Percentiles rank a stretch among this genome's conserved stretches.
phyloP scores from a whole-genome alignment of 2,888 invertebrate genomes.

The Rhopalosiphum nymphaeae region DNA sequence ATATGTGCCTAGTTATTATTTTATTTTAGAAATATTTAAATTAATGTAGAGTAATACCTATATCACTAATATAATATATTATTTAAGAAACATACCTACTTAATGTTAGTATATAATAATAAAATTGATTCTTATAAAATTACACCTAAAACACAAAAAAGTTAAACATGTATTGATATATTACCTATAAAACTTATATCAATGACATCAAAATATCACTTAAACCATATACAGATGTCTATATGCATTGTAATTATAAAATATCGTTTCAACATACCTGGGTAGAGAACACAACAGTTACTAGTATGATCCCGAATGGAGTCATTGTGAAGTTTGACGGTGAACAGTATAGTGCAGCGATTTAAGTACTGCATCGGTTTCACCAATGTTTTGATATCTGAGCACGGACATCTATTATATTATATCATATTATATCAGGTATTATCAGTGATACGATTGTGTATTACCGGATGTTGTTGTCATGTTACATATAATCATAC shows the following conservation, averaged over 20 bases:
- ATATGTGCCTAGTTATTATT: background rate
- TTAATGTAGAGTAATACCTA: background rate
- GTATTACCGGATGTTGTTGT: background rate
- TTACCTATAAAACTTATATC: background rate
- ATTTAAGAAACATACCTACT: too few relatives aligned
- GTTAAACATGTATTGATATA: background rate
- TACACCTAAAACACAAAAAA: background rate
- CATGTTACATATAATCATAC: background rate
- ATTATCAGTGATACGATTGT: slow-evolving; percentile 35
- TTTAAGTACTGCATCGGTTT: slow-evolving; percentile 19
- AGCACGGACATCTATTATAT: background rate
- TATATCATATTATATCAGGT: background rate
- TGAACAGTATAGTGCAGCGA: background rate
- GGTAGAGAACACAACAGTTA: background rate
- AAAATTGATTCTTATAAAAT: background rate
- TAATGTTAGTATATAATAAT: background rate
- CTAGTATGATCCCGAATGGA: slow-evolving; percentile 1
- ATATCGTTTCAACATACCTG: background rate
- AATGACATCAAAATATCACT: background rate
- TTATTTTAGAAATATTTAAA: background rate
- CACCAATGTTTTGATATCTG: background rate
- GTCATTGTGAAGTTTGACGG: slow-evolving; percentile 27
- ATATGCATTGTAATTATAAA: background rate
- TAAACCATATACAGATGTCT: background rate
- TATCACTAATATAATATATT: background rate